A percentile compares a stretch with the other conserved stretches of the same genome.
Evolutionary conservation across 2,797 vertebrate genomes (phyloP).

Genomic region (Tachyglossus aculeatus): DNA sequence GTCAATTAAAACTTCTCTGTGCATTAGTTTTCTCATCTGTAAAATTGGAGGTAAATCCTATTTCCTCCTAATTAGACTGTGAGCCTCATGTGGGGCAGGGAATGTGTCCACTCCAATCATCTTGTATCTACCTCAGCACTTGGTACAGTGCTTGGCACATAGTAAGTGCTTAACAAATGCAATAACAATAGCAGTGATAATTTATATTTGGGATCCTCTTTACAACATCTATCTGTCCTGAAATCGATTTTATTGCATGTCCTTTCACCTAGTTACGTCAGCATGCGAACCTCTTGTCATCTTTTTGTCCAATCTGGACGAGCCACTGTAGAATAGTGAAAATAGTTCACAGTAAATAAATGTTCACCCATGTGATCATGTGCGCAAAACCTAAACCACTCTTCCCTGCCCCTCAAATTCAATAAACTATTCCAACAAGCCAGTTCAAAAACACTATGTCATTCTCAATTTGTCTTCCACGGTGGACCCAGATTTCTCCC

Average conservation of each 20-base stretch:
- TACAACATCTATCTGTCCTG: not conserved
- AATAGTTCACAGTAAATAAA: conserved; percentile 49
- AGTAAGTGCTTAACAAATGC: not conserved
- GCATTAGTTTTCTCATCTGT: too few relatives aligned
- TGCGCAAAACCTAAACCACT: conserved; percentile 30
- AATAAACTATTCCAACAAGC: conserved; percentile 7
- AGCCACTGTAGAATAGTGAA: conserved; percentile 33
- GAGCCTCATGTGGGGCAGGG: too few relatives aligned
- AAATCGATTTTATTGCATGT: conserved; percentile 48
- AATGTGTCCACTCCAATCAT: too few relatives aligned
- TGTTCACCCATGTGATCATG: conserved; percentile 5
- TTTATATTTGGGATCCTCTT: conserved; percentile 34
- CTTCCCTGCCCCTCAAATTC: conserved; percentile 24
- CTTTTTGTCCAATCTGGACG: conserved; percentile 17
- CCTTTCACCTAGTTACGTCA: conserved; percentile 47
- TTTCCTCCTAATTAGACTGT: too few relatives aligned
- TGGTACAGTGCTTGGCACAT: too few relatives aligned
- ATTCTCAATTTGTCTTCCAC: conserved; percentile 49
- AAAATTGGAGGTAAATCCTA: too few relatives aligned
- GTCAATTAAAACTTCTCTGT: too few relatives aligned
- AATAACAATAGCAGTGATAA: conserved; percentile 20
- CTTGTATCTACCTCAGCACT: too few relatives aligned
- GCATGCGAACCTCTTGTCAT: conserved; percentile 26
- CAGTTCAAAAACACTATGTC: conserved; percentile 31
- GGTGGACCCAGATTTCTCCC: not conserved